Evolutionary conservation across 1,140 invertebrate species (phyloP).

Genomic region (Calephelis nemesis): DNA sequence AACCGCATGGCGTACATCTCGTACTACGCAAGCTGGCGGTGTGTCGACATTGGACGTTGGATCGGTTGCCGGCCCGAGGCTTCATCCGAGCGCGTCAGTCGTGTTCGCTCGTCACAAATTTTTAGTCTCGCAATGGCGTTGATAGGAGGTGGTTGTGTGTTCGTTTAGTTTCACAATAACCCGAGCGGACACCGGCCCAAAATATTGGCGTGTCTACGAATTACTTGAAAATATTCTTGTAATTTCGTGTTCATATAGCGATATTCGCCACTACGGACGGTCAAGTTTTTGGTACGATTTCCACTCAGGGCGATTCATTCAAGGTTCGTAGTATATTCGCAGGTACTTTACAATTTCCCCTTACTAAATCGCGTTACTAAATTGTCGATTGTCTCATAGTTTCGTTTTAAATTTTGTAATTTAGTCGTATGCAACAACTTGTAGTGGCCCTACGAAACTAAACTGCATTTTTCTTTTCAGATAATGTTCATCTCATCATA

Average conservation of each 20-base stretch:
- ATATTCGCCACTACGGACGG: conserved; percentile 69
- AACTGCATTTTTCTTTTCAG: conserved; percentile 66
- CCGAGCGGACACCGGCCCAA: conserved; percentile 80
- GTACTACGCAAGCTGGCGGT: conserved; percentile 77
- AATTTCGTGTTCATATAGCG: conserved; percentile 58
- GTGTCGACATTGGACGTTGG: conserved; percentile 78
- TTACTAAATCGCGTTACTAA: conserved; percentile 71
- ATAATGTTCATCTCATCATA: conserved; percentile 78
- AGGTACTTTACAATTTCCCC: conserved; percentile 68
- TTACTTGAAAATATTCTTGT: conserved; percentile 72
- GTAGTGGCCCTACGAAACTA: conserved; percentile 40
- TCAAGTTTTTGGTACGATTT: conserved; percentile 79
- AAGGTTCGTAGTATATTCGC: conserved; percentile 78
- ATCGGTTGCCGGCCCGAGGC: conserved; percentile 70
- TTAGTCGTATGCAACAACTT: conserved; percentile 48
- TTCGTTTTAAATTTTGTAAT: conserved; percentile 66
- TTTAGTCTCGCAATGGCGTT: conserved; percentile 79
- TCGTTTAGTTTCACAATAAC: conserved; percentile 69
- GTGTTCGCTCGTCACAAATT: conserved; percentile 44
- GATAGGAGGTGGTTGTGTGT: conserved; percentile 70
- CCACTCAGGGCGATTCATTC: conserved; percentile 77
- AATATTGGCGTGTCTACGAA: conserved; percentile 79
- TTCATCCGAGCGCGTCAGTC: conserved; percentile 56
- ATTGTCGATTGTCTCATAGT: conserved; percentile 68
- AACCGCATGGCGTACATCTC: conserved; percentile 70